A percentile compares a stretch with the other conserved stretches of the same genome.
These are phyloP conservation scores for Micrasema minimum DNA, from an alignment of 1,140 invertebrate genomes.

Conservation along the genomic window DNA sequence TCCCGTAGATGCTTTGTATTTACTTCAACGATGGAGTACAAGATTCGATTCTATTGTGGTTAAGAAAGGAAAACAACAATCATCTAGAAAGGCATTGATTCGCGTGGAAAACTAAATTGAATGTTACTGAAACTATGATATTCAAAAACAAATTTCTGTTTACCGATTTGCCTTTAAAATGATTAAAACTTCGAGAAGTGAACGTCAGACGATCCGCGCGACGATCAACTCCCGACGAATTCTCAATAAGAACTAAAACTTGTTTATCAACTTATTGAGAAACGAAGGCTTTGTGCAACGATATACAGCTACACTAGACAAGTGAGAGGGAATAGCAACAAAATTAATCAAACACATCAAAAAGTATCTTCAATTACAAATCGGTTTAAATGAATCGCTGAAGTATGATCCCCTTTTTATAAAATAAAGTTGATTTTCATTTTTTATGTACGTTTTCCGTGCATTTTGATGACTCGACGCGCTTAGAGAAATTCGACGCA, in stretches of 20 bases:
- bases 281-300: constrained; percentile 31
- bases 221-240: constrained; percentile 24
- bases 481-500: no score
- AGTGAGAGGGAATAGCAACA: not conserved
- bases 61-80: not conserved
- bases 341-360: not conserved
- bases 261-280: constrained; percentile 32
- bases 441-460: no score
- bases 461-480: no score
- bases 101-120: not conserved
- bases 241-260: constrained; percentile 29
- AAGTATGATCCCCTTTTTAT: no score
- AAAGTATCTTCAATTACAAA: not conserved
- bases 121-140: not conserved
- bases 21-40: not conserved
- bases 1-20: not conserved
- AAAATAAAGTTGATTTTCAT: no score
- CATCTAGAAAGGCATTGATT: not conserved
- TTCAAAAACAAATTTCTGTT: not conserved
- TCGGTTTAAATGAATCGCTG: no score
- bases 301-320: not conserved
- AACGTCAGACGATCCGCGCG: constrained; percentile 20
- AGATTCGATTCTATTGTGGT: not conserved
- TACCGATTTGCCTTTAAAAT: constrained; percentile 3
- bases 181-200: not conserved